These are phyloP conservation scores for Chymomyza amoena DNA, from an alignment of 2,888 invertebrate genomes.

Conservation along the genomic window DNA sequence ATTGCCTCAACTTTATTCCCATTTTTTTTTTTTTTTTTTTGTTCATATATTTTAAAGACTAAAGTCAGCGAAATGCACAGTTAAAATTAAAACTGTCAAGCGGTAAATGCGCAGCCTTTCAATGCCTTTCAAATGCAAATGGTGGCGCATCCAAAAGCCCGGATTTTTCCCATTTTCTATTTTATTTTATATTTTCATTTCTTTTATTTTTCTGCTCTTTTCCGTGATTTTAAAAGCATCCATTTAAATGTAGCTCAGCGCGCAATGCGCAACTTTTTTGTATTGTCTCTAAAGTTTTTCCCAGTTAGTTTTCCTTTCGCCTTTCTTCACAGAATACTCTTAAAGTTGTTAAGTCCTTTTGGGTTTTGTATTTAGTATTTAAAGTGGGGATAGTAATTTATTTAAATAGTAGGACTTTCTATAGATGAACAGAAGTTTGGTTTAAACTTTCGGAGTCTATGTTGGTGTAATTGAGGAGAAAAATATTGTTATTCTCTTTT, in stretches of 20 bases:
- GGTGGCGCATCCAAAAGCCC: not conserved
- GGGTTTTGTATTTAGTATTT: slow-evolving; percentile 26
- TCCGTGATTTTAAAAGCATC: not conserved
- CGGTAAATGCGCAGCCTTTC: slow-evolving; percentile 13
- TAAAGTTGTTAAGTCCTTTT: slow-evolving; percentile 34
- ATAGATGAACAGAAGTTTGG: too few relatives aligned
- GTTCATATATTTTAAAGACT: not conserved
- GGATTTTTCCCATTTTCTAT: not conserved
- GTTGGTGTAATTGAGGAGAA: too few relatives aligned
- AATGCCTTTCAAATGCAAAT: slow-evolving; percentile 30
- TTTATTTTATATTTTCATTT: not conserved
- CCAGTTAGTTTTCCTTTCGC: not conserved
- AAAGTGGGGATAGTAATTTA: slow-evolving; percentile 3
- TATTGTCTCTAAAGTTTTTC: slow-evolving; percentile 35
- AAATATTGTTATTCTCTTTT: too few relatives aligned
- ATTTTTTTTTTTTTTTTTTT: not conserved
- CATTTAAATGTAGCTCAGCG: not conserved
- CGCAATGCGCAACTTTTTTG: not conserved
- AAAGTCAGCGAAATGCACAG: not conserved
- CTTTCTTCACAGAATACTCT: not conserved
- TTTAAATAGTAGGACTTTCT: not conserved
- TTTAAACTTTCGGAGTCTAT: too few relatives aligned
- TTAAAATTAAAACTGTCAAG: slow-evolving; percentile 21
- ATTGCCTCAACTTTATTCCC: too few relatives aligned
- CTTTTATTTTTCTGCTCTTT: not conserved